Percentiles rank a stretch among this genome's conserved stretches.
Conservation (phyloP, 2,888 invertebrate species). For the Drosophila phalerata region DNA sequence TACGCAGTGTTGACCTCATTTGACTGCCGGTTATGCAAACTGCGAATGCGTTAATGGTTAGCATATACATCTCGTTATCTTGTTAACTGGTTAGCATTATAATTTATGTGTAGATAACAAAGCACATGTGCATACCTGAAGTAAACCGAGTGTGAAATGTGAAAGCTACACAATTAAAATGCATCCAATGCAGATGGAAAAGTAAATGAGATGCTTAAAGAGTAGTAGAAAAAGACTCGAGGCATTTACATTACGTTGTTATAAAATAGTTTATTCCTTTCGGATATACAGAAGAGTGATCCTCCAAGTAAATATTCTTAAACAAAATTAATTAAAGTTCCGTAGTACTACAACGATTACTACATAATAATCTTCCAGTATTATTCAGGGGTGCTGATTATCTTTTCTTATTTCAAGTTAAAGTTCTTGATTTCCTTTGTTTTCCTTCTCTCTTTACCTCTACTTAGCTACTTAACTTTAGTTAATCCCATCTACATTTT, state of each 20-base stretch:
- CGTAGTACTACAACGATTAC: too few relatives aligned
- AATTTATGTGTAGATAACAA: conserved; percentile 24
- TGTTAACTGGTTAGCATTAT: conserved; percentile 20
- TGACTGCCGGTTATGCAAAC: conserved; percentile 27
- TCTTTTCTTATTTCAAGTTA: too few relatives aligned
- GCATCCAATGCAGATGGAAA: neutral
- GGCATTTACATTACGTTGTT: neutral
- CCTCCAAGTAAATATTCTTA: neutral
- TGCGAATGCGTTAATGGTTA: conserved; percentile 35
- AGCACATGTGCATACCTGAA: conserved; percentile 11
- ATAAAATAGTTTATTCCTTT: neutral
- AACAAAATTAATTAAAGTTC: too few relatives aligned
- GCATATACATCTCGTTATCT: conserved; percentile 31
- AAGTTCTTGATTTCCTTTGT: too few relatives aligned
- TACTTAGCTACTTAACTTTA: neutral
- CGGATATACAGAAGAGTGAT: neutral
- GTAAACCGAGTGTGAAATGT: conserved; percentile 26
- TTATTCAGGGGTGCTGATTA: too few relatives aligned
- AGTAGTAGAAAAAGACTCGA: neutral
- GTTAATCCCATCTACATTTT: neutral
- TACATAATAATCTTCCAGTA: too few relatives aligned
- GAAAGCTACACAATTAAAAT: conserved; percentile 5
- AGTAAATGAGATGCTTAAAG: neutral
- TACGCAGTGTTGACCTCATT: conserved; percentile 67
- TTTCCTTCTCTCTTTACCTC: too few relatives aligned